Percentiles rank a stretch among this genome's conserved stretches.
Conservation (phyloP, 2,888 invertebrate species). For the Odontocerum albicorne region DNA sequence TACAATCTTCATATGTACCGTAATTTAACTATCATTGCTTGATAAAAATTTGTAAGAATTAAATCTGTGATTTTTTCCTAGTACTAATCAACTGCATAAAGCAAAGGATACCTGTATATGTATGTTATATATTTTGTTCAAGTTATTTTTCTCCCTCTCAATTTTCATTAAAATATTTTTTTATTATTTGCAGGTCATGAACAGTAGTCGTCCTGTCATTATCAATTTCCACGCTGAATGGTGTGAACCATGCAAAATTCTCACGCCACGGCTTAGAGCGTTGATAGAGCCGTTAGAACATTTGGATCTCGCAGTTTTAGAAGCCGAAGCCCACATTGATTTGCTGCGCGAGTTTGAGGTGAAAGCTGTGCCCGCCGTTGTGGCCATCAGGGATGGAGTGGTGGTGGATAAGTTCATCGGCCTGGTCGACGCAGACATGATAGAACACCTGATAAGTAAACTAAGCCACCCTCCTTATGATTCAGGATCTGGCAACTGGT, state of each 20-base stretch:
- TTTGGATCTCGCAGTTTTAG: conserved; percentile 78
- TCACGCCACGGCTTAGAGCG: conserved; percentile 81
- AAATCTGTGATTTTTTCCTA: too few relatives aligned
- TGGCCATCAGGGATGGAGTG: conserved; percentile 79
- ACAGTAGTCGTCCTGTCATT: conserved; percentile 82
- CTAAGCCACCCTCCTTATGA: conserved; percentile 41
- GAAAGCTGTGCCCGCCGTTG: conserved; percentile 80
- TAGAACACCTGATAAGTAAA: conserved; percentile 75
- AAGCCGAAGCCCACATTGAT: conserved; percentile 81
- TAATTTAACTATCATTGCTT: too few relatives aligned
- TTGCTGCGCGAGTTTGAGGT: conserved; percentile 79
- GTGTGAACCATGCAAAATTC: conserved; percentile 88
- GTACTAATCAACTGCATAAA: too few relatives aligned
- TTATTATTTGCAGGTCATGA: conserved; percentile 71
- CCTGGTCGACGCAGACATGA: conserved; percentile 78
- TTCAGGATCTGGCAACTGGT: too few relatives aligned
- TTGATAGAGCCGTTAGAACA: conserved; percentile 70
- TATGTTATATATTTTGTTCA: too few relatives aligned
- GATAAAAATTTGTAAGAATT: too few relatives aligned
- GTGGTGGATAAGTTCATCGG: conserved; percentile 88
- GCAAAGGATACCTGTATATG: too few relatives aligned
- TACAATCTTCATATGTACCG: too few relatives aligned
- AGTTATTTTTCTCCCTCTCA: too few relatives aligned
- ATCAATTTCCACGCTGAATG: conserved; percentile 90
- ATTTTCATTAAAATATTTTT: too few relatives aligned